Evolutionary conservation across 2,888 invertebrate species (phyloP).

Genomic region (Cheilosia soror): DNA sequence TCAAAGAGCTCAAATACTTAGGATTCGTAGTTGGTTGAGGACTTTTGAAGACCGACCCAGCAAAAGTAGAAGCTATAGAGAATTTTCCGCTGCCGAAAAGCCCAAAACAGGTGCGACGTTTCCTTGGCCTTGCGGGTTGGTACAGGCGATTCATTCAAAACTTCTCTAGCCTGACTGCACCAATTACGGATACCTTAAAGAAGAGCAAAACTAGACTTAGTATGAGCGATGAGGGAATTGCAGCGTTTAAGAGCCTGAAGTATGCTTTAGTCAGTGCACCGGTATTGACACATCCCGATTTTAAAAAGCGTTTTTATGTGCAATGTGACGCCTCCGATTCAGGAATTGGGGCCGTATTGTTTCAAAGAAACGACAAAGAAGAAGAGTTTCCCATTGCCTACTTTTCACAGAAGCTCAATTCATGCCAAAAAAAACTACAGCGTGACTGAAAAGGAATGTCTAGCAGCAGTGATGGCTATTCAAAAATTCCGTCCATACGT

Average conservation of each 20-base stretch:
- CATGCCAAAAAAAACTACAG: not conserved
- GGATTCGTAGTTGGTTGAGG: conserved; percentile 15
- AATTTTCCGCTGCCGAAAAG: conserved; percentile 1
- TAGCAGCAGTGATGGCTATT: too few species aligned
- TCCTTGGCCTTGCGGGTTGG: too few species aligned
- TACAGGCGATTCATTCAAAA: conserved; percentile 1
- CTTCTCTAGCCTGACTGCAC: too few species aligned
- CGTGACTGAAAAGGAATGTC: not conserved
- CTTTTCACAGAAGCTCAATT: not conserved
- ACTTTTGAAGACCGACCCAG: conserved; percentile 37
- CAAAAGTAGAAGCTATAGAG: too few species aligned
- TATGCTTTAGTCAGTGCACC: conserved; percentile 50
- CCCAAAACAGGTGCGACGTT: not conserved
- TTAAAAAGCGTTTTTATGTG: conserved; percentile 6
- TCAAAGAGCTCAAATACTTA: too few species aligned
- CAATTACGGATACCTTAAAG: too few species aligned
- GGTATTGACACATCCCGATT: conserved; percentile 56
- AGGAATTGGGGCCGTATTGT: not conserved
- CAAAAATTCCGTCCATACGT: too few species aligned
- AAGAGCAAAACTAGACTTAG: conserved; percentile 34
- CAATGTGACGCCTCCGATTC: conserved; percentile 56
- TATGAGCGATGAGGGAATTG: conserved; percentile 42
- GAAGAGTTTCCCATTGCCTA: too few species aligned
- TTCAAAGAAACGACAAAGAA: not conserved
- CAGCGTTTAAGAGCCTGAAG: conserved; percentile 53